Percentiles rank a stretch among this genome's conserved stretches.
These are phyloP conservation scores for Pandemis corylana DNA, from an alignment of 2,888 invertebrate species.

Conservation along the genomic window DNA sequence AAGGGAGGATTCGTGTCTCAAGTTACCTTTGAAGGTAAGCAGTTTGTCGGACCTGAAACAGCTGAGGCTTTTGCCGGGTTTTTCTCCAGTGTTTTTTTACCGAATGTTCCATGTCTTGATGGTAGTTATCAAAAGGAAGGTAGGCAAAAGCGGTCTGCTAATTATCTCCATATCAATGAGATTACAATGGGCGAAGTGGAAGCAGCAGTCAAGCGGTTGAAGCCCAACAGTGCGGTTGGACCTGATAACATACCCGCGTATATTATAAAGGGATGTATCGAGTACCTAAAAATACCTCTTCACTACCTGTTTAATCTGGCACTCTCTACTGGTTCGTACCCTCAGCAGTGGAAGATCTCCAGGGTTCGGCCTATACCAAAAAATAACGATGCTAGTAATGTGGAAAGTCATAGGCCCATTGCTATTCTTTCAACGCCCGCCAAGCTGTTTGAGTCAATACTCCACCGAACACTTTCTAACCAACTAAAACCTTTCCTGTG, in stretches of 20 bases:
- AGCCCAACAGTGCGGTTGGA: neutral
- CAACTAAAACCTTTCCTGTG: neutral
- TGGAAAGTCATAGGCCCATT: neutral
- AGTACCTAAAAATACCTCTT: neutral
- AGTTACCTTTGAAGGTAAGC: neutral
- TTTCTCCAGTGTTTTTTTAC: conserved; percentile 13
- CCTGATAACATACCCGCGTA: neutral
- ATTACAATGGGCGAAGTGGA: neutral
- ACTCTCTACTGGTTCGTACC: neutral
- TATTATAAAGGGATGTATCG: neutral
- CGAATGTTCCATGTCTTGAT: conserved; percentile 12
- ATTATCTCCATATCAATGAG: neutral
- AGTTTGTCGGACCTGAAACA: neutral
- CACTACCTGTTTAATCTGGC: neutral
- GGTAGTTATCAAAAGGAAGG: neutral
- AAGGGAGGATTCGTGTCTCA: conserved; percentile 5
- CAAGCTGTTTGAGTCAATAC: neutral
- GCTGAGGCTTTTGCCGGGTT: neutral
- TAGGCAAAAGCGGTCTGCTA: neutral
- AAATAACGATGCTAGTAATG: neutral
- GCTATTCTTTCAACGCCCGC: neutral
- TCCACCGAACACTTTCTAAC: neutral
- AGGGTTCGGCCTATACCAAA: neutral
- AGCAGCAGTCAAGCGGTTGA: neutral
- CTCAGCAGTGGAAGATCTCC: neutral